A percentile compares a stretch with the other conserved stretches of the same genome.
Conservation (phyloP, 2,888 invertebrate genomes). For the Ochropacha duplaris region DNA sequence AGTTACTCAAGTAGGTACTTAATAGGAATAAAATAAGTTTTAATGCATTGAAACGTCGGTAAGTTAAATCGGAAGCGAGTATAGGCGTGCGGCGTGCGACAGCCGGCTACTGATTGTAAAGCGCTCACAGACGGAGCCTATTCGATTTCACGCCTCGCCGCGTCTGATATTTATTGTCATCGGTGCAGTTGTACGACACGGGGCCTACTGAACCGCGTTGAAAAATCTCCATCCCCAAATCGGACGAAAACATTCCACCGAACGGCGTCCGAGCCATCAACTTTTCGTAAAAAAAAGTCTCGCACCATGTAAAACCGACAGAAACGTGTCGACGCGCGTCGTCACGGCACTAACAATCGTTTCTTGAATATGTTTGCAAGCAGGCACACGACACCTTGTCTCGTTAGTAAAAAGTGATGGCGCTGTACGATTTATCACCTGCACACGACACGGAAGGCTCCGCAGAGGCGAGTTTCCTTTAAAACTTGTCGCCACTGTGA, state of each 20-base stretch:
- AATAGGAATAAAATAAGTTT: slow-evolving; percentile 55
- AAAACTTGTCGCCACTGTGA: slow-evolving; percentile 51
- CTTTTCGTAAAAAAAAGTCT: slow-evolving; percentile 51
- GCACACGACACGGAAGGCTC: slow-evolving; percentile 61
- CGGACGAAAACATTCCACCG: slow-evolving; percentile 73
- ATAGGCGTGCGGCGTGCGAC: slow-evolving; percentile 68
- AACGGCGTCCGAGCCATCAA: slow-evolving; percentile 51
- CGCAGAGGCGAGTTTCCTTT: slow-evolving; percentile 56
- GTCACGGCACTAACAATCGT: slow-evolving; percentile 59
- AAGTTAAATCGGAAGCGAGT: slow-evolving; percentile 63
- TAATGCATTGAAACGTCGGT: slow-evolving; percentile 67
- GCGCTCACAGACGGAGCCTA: slow-evolving; percentile 82
- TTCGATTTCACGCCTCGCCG: slow-evolving; percentile 83
- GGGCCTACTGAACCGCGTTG: slow-evolving; percentile 78
- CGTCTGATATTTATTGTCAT: slow-evolving; percentile 82
- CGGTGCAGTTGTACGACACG: slow-evolving; percentile 82
- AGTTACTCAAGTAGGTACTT: slow-evolving; percentile 19
- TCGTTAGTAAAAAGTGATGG: slow-evolving; percentile 79
- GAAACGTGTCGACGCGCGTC: slow-evolving; percentile 36
- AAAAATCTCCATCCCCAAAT: slow-evolving; percentile 78
- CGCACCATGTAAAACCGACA: slow-evolving; percentile 39
- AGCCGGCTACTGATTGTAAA: slow-evolving; percentile 81
- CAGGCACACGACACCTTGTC: slow-evolving; percentile 71
- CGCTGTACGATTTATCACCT: slow-evolving; percentile 75
- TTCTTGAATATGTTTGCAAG: slow-evolving; percentile 67